These are phyloP conservation scores for Poecilia latipinna DNA, from an alignment of 2,113 vertebrate genomes.

Conservation along the genomic window DNA sequence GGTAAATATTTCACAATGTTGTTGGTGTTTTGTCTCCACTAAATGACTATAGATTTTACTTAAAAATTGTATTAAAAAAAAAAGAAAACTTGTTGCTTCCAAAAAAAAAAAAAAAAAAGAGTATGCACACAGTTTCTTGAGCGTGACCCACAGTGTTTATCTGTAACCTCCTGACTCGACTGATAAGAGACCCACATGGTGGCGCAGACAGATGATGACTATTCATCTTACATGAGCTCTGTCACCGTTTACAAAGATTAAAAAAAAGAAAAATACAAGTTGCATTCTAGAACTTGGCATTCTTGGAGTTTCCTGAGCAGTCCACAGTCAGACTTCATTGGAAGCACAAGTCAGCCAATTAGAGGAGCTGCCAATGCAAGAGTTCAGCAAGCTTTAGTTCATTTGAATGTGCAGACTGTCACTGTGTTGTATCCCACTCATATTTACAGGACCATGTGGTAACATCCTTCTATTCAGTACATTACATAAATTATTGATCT, in stretches of 20 bases:
- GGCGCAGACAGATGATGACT: conserved; percentile 6
- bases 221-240: conserved; percentile 11
- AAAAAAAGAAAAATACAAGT: not conserved
- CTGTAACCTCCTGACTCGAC: conserved; percentile 45
- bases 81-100: no score
- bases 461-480: no score
- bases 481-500: no score
- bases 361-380: not conserved
- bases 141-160: conserved; percentile 18
- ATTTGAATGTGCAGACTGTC: not conserved
- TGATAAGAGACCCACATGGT: conserved; percentile 46
- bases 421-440: no score
- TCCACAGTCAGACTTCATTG: not conserved
- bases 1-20: conserved; percentile 24
- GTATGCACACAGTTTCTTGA: conserved; percentile 12
- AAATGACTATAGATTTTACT: not conserved
- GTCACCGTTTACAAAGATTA: conserved; percentile 11
- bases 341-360: not conserved
- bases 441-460: no score
- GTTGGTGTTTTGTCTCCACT: not conserved
- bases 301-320: not conserved
- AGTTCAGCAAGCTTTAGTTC: not conserved
- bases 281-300: not conserved
- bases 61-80: not conserved
- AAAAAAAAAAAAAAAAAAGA: not conserved